These are phyloP conservation scores for Tetrax tetrax DNA, from an alignment of 2,113 vertebrate species.

Conservation along the genomic window DNA sequence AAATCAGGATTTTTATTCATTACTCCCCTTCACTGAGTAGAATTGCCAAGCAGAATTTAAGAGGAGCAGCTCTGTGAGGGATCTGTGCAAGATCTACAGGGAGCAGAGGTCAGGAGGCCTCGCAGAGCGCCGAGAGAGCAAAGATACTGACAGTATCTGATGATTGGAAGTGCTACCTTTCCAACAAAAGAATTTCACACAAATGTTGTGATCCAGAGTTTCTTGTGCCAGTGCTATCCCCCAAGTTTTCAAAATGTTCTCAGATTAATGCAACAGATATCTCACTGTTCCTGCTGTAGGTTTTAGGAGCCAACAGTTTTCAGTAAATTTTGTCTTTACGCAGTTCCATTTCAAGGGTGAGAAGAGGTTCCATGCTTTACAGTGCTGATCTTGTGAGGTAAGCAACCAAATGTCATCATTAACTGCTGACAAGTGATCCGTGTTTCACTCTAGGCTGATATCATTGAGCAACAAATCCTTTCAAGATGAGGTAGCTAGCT, in stretches of 20 bases:
- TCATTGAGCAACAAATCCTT: slow-evolving; percentile 73
- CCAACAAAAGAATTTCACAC: slow-evolving; percentile 1
- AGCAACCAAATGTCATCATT: slow-evolving; percentile 64
- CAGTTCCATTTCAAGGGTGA: slow-evolving; percentile 43
- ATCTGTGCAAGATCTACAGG: neutral
- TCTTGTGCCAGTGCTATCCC: neutral
- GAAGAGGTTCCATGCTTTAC: slow-evolving; percentile 45
- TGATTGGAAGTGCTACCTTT: neutral
- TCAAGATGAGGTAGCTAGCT: slow-evolving; percentile 71
- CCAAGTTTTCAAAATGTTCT: neutral
- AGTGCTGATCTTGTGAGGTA: slow-evolving; percentile 63
- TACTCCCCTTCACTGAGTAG: neutral
- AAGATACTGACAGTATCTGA: neutral
- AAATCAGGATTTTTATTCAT: neutral
- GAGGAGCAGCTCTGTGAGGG: neutral
- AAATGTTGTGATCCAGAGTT: neutral
- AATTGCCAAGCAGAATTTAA: neutral
- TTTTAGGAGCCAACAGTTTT: neutral
- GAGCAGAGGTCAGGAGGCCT: neutral
- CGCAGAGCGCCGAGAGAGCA: neutral
- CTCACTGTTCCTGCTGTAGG: neutral
- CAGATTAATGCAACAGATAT: neutral
- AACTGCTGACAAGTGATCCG: slow-evolving; percentile 69
- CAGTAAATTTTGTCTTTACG: neutral
- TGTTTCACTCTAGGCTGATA: slow-evolving; percentile 60